These are phyloP conservation scores for Ischnus inquisitorius DNA, from an alignment of 2,888 invertebrate species.

Conservation along the genomic window DNA sequence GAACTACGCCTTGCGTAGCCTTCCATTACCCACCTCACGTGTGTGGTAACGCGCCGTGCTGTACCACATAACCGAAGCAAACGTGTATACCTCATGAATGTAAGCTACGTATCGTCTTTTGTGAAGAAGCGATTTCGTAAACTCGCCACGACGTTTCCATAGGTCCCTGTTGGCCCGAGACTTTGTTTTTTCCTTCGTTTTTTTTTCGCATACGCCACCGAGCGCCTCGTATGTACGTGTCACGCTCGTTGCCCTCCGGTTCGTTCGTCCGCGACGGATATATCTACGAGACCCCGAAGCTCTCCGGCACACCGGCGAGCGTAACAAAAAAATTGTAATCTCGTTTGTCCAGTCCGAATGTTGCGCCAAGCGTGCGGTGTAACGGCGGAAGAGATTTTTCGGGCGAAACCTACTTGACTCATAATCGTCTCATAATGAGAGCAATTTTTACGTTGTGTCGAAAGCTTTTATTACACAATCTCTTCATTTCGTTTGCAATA, in stretches of 20 bases:
- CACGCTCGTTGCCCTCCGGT: slow-evolving; percentile 44
- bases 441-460: not conserved
- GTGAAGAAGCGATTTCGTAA: slow-evolving; percentile 59
- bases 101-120: not conserved
- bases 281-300: slow-evolving; percentile 14
- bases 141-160: slow-evolving; percentile 34
- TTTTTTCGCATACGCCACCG: slow-evolving; percentile 39
- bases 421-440: not conserved
- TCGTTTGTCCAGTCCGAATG: slow-evolving; percentile 15
- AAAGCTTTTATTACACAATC: not conserved
- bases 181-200: too few relatives aligned
- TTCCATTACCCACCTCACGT: slow-evolving; percentile 56
- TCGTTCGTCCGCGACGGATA: slow-evolving; percentile 47
- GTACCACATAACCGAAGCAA: slow-evolving; percentile 22
- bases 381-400: not conserved
- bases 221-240: slow-evolving; percentile 17
- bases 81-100: slow-evolving; percentile 25
- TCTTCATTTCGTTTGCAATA: not conserved
- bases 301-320: slow-evolving; percentile 22
- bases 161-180: slow-evolving; percentile 36
- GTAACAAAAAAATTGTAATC: slow-evolving; percentile 40
- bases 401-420: not conserved
- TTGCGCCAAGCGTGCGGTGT: slow-evolving; percentile 15
- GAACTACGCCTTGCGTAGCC: slow-evolving; percentile 61
- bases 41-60: slow-evolving; percentile 53